Evolutionary conservation across 2,113 vertebrate genomes (phyloP).

Genomic region (Tyto alba): DNA sequence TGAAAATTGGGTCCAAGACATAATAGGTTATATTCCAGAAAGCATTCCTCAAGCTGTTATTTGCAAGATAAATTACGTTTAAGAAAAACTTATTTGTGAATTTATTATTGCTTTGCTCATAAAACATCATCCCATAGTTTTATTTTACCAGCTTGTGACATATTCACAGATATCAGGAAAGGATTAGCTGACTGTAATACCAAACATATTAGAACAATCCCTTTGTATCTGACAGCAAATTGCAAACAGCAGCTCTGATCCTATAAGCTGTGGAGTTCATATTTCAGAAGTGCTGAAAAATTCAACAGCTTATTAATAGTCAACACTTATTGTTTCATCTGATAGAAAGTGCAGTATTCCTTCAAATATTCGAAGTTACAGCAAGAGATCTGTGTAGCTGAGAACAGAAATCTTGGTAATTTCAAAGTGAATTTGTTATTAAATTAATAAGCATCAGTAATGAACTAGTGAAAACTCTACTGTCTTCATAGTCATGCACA

Average conservation of each 20-base stretch:
- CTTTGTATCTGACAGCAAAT: slow-evolving; percentile 45
- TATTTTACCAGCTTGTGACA: not conserved
- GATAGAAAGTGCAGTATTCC: not conserved
- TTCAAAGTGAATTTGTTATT: not conserved
- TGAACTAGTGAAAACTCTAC: not conserved
- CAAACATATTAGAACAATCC: slow-evolving; percentile 46
- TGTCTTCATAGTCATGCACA: not conserved
- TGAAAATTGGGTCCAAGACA: not conserved
- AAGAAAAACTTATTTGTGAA: not conserved
- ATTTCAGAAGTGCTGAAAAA: slow-evolving; percentile 32
- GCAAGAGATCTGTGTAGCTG: not conserved
- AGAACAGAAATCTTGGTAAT: not conserved
- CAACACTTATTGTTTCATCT: not conserved
- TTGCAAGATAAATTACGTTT: not conserved
- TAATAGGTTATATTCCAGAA: not conserved
- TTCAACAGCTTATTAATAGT: slow-evolving; percentile 33
- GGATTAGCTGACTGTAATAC: slow-evolving; percentile 25
- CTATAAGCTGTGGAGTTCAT: not conserved
- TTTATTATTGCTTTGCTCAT: slow-evolving; percentile 23
- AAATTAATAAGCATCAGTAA: not conserved
- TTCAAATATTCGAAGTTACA: not conserved
- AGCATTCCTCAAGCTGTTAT: not conserved
- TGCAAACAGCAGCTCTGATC: not conserved
- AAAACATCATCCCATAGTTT: slow-evolving; percentile 4
- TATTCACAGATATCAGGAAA: not conserved